A percentile compares a stretch with the other conserved stretches of the same genome.
phyloP scores from a whole-genome alignment of 2,888 invertebrate genomes.

The Antheraea yamamai region DNA sequence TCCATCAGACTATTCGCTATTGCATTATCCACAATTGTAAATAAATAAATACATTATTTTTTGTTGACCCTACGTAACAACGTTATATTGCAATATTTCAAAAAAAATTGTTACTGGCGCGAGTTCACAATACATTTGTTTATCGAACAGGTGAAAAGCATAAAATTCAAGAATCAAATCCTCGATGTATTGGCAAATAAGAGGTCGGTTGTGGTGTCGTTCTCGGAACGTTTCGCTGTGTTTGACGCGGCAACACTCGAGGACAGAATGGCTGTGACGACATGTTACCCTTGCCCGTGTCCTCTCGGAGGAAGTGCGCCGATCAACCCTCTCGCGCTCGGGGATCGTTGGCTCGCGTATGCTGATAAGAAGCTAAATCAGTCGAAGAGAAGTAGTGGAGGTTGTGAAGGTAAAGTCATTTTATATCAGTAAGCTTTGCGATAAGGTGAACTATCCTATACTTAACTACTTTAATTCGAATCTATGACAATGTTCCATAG shows the following conservation, averaged over 20 bases:
- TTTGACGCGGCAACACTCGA: conserved; percentile 95
- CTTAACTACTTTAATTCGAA: too few species aligned
- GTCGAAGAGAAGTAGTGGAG: conserved; percentile 90
- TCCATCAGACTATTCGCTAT: too few species aligned
- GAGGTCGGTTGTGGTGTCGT: conserved; percentile 92
- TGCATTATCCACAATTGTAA: too few species aligned
- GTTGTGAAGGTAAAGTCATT: conserved; percentile 85
- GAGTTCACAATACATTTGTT: background rate
- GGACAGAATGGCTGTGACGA: conserved; percentile 92
- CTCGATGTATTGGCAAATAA: conserved; percentile 94
- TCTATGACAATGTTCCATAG: too few species aligned
- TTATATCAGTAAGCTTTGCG: background rate
- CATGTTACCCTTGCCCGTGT: conserved; percentile 94
- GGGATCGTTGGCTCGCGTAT: conserved; percentile 91
- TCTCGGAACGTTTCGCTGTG: conserved; percentile 94
- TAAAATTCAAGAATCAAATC: conserved; percentile 95
- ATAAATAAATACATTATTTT: too few species aligned
- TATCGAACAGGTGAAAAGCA: conserved; percentile 87
- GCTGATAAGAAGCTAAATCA: conserved; percentile 93
- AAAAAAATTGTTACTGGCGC: too few species aligned
- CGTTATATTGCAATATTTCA: too few species aligned
- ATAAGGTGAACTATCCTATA: too few species aligned
- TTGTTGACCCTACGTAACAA: too few species aligned
- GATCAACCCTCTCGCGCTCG: conserved; percentile 92
- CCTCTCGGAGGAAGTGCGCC: conserved; percentile 77